phyloP scores from a whole-genome alignment of 2,797 vertebrate genomes.

The Enteromius fasciolatus region DNA sequence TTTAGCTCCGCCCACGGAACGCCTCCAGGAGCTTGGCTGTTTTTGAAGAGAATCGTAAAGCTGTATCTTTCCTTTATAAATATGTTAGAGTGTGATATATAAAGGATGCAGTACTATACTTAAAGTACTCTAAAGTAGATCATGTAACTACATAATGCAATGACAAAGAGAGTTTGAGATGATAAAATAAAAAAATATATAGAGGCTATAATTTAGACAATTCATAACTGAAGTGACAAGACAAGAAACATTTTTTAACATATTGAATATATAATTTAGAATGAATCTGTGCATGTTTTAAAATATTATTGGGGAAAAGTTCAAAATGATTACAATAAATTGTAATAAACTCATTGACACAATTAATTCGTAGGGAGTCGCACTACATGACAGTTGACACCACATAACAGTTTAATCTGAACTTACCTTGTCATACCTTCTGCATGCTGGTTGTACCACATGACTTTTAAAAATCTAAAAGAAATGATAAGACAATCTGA shows the following conservation, averaged over 20 bases:
- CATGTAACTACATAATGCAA: not conserved
- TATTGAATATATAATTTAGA: not conserved
- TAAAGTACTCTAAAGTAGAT: not conserved
- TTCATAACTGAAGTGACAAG: not conserved
- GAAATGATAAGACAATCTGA: not conserved
- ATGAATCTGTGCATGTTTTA: not conserved
- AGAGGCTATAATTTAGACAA: not conserved
- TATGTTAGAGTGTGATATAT: not conserved
- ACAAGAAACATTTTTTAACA: not conserved
- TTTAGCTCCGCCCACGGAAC: not conserved
- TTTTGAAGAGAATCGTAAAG: not conserved
- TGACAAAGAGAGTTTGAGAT: slow-evolving; percentile 1
- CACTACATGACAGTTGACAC: not conserved
- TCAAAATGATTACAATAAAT: not conserved
- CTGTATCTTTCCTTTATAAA: not conserved
- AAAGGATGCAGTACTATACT: not conserved
- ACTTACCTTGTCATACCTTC: not conserved
- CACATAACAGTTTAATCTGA: not conserved
- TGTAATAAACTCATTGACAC: not conserved
- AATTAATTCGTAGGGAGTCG: not conserved
- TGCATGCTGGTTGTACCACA: not conserved
- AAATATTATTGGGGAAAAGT: not conserved
- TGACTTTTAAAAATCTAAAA: not conserved
- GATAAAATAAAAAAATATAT: not conserved
- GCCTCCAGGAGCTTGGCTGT: not conserved